A percentile compares a stretch with the other conserved stretches of the same genome.
Conservation (phyloP, 2,113 vertebrate genomes). For the Periophthalmodon schlosseri region DNA sequence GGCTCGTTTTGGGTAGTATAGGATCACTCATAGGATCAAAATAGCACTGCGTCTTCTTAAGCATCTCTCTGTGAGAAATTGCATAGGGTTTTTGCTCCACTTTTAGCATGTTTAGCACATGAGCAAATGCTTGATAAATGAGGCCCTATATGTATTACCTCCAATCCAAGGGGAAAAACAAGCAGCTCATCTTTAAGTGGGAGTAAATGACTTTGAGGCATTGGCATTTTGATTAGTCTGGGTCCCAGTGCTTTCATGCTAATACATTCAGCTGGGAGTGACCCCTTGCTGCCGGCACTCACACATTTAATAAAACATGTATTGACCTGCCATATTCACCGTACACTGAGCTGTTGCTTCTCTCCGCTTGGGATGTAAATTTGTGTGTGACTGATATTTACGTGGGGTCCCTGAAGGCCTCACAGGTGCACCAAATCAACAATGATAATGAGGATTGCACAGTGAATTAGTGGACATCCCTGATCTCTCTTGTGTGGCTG, state of each 20-base stretch:
- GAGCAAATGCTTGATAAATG: too few relatives aligned
- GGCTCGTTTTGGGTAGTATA: too few relatives aligned
- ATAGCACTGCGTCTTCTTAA: too few relatives aligned
- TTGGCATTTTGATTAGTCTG: constrained; percentile 1
- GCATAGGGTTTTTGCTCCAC: too few relatives aligned
- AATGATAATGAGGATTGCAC: constrained; percentile 11
- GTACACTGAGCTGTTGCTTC: constrained; percentile 11
- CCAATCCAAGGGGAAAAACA: background rate
- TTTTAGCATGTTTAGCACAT: too few relatives aligned
- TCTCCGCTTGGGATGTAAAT: constrained; percentile 4
- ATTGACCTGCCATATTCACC: constrained; percentile 16
- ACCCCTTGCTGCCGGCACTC: background rate
- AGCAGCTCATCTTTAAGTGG: background rate
- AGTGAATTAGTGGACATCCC: constrained; percentile 13
- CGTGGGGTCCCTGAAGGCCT: background rate
- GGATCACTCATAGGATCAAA: too few relatives aligned
- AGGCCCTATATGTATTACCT: background rate
- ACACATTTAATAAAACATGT: constrained; percentile 3
- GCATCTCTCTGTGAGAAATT: too few relatives aligned
- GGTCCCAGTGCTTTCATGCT: background rate
- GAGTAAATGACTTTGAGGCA: constrained; percentile 6
- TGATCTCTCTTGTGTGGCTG: constrained; percentile 47
- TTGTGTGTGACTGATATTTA: constrained; percentile 18
- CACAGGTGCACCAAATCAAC: background rate
- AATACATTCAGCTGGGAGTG: background rate